Evolutionary conservation across 1,140 invertebrate genomes (phyloP), one percentile per base, ranked within the genome.

Genomic region (Trissolcus basalis): DNA sequence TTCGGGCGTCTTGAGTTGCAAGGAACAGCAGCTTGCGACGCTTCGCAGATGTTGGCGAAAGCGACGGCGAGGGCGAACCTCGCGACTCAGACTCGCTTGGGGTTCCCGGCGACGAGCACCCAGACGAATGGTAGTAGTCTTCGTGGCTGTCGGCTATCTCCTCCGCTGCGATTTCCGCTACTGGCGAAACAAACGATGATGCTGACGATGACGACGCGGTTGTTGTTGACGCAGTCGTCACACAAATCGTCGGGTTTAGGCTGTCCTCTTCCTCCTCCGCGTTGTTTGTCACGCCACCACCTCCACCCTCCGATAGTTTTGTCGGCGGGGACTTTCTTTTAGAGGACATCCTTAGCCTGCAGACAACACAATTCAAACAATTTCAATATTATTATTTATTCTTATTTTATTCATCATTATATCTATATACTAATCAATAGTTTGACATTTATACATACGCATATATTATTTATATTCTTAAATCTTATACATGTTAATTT

Each of bases 241-340:
- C 58, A 43, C 85, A 88, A 83, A 73, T 89, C 82, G 74, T 89
- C 82, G 77, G 84, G 53, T 89, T 88, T 73, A 87, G 86, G 82
- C 77, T 85, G 63, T 89, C 88, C 74, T 87, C 88, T 70, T 92
- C 91, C 63, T 91, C 90, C 59, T 93, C 92, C 79, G 91, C 91
- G 50, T 91, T 91, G 70, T 88, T 88, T 77, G 90, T 88, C 80
- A 86, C 83, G 59, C 83, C 61, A 72, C 84, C 86, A 81, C 90
- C 89, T 80, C 91, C 91, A 88, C 94, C 93, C 90, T 95, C 94
- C 90, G 94, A 92, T 89, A 96, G 91, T 91, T 96, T 96, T 74
- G 94, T 94, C 89, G 95, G 95, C 86, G 94, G 94, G 86, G 94
- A 96, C 89, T 96, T 96, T 89, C 95, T 92, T 92, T 96, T 96